Evolutionary conservation across 2,797 vertebrate genomes (phyloP), one percentile per base, ranked within the genome.

Genomic region (Amniataba percoides): DNA sequence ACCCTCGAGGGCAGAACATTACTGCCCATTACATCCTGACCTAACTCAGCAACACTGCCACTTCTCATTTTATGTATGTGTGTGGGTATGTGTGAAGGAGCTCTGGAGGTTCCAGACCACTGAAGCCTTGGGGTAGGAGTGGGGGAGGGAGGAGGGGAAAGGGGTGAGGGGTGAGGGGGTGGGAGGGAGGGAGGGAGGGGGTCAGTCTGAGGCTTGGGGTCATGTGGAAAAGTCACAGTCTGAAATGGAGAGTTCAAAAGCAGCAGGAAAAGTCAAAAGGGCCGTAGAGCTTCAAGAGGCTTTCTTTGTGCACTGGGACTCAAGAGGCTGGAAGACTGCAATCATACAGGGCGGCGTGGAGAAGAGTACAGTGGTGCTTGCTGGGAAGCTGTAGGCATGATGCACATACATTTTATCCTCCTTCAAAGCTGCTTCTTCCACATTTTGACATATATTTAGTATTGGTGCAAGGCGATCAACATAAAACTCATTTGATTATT

Each of bases 21-120:
- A 92, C 87, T 87, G 89, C 84, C 88, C 90, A 93, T 95, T 93
- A 94, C 88, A 82, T 78, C 86, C 88, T 83, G 79, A 89, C 90
- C 93, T 89, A 94, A 91, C 92, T 95, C 94, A 95, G 95, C 95
- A 94, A 90, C 89, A 92, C 92, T 94, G 94, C 92, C 94, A 94
- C 91, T 93, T 92, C 89, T 93, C 82, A 83, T 93, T 91, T 90
- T 39, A 75, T 85, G 86, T 76, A 34, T 78, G 84, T 74, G 83
- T 79, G 81, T 74, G 87, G 64, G 85, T 87, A 78, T 79, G 81
- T 89, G 90, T 84, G 84, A 84, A 87, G 74, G 88, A 88, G 75
- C 74, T 70, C 77, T 66, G 83, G 61, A 78, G 86, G 91, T 93
- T 93, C 89, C 91, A 91, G 82, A 84, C 86, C 86, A 81, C 74